These are phyloP conservation scores for Cryptosula pallasiana DNA, from an alignment of 2,888 invertebrate genomes.

Conservation along the genomic window DNA sequence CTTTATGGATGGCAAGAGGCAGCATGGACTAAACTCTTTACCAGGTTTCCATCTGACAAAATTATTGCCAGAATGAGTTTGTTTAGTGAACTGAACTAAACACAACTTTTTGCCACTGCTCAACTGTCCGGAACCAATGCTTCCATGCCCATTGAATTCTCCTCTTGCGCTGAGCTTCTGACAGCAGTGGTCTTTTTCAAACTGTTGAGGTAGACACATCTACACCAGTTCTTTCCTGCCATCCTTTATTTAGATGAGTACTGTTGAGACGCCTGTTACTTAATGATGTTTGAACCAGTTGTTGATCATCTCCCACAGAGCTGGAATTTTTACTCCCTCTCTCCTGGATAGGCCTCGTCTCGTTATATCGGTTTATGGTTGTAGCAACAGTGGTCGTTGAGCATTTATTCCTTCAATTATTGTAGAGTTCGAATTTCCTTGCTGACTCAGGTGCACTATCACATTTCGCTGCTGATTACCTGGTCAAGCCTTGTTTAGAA, in stretches of 20 bases:
- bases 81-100: not conserved
- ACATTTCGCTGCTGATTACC: not conserved
- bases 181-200: not conserved
- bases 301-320: not conserved
- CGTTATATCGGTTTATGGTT: not conserved
- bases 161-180: not conserved
- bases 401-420: not conserved
- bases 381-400: not conserved
- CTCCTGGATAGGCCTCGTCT: not conserved
- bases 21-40: no score
- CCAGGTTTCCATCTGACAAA: not conserved
- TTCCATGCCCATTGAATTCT: not conserved
- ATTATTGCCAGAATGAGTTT: not conserved
- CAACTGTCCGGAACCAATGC: not conserved
- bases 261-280: slow-evolving; percentile 2
- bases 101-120: not conserved
- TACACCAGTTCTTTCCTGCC: not conserved
- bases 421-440: no score
- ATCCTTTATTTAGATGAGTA: not conserved
- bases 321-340: not conserved
- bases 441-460: not conserved
- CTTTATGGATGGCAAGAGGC: no score
- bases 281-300: not conserved
- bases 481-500: not conserved
- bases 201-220: not conserved